Evolutionary conservation across 2,888 invertebrate species (phyloP).

Genomic region (Ichneumon xanthorius): DNA sequence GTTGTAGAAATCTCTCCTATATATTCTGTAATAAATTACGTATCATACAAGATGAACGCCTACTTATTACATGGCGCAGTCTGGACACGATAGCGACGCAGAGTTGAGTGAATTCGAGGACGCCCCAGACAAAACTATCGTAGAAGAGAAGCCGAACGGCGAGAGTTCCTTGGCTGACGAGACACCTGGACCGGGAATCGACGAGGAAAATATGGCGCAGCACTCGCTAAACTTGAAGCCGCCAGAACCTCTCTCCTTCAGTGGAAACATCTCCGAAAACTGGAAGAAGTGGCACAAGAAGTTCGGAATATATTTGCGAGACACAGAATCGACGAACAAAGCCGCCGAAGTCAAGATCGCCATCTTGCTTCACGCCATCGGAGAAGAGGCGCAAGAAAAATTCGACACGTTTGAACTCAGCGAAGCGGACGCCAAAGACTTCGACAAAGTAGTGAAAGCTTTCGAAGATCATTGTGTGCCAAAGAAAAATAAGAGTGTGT

Average conservation of each 20-base stretch:
- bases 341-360: constrained; percentile 68
- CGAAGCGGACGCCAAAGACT: constrained; percentile 65
- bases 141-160: background rate
- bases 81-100: constrained; percentile 11
- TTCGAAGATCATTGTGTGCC: constrained; percentile 68
- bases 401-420: constrained; percentile 72
- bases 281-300: constrained; percentile 73
- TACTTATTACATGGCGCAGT: constrained; percentile 39
- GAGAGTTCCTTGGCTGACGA: background rate
- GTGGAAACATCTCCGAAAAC: constrained; percentile 70
- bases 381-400: constrained; percentile 73
- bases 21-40: too few relatives aligned
- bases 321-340: constrained; percentile 70
- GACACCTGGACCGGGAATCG: background rate
- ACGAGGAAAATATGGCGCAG: constrained; percentile 19
- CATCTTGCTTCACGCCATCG: constrained; percentile 73
- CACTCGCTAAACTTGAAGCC: constrained; percentile 39
- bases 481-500: constrained; percentile 66
- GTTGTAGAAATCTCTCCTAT: too few relatives aligned
- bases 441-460: constrained; percentile 63
- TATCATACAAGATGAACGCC: too few relatives aligned
- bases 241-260: constrained; percentile 59
- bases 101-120: constrained; percentile 18
- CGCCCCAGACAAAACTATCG: constrained; percentile 10
- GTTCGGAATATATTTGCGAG: constrained; percentile 71